Base-by-base conservation (phyloP, 2,797 vertebrate genomes). In the Ctenosaura bakeri region DNA sequence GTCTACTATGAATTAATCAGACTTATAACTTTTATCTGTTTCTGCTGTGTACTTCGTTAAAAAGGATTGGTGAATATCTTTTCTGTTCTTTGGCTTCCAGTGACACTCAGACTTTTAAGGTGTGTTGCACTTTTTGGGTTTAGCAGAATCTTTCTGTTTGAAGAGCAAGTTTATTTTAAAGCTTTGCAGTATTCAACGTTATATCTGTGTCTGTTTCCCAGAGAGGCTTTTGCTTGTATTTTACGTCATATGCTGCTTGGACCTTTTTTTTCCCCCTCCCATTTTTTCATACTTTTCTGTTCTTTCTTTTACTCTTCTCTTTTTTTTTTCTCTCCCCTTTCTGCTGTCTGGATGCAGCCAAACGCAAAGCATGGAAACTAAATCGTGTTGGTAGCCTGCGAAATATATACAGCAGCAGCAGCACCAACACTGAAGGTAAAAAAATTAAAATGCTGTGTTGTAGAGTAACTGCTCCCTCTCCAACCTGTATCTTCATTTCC, bases 361-460 rank as follows among this genome's bases (percentile, higher is more conserved):
- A 98, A 96, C 98, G 97, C 98, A 98, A 96, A 98, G 98, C 97
- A 86, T 99, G 98, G 98, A 98, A 98, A 97, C 98, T 99, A 97
- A 98, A 98, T 96, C 98, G 98, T 96, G 98, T 98, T 95, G 97
- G 97, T 98, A 99, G 98, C 96, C 98, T 99, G 97, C 98, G 98
- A 98, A 98, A 98, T 98, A 98, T 98, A 97, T 98, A 98, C 98
- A 97, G 97, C 98, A 98, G 96, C 97, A 97, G 98, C 97, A 98
- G 97, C 96, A 98, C 96, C 95, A 98, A 98, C 98, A 97, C 98
- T 20, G 98, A 98, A 98, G 98, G 98, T 98, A 98, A 96, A 96
- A 95, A 95, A 78, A 94, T 95, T 93, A 94, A 96, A 88, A 93
- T 90, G 86, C 87, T 93, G 90, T 0, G 0, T 87, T 93, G 87